Percentiles rank a stretch among this genome's conserved stretches.
phyloP scores from a whole-genome alignment of 2,797 vertebrate genomes.

The Champsocephalus gunnari region DNA sequence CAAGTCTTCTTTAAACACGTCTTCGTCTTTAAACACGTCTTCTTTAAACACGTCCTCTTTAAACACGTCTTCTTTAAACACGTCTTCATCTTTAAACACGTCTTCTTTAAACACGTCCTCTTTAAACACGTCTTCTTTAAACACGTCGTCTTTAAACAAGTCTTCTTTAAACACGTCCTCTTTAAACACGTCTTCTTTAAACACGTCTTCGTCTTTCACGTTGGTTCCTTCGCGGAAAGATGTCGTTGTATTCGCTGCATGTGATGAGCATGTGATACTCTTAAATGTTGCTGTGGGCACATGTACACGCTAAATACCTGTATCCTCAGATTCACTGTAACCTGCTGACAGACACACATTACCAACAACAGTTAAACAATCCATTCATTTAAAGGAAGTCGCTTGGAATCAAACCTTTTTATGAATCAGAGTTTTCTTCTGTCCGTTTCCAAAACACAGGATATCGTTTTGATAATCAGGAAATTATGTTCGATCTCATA shows the following conservation, averaged over 20 bases:
- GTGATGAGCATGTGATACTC: neutral
- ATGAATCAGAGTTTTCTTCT: neutral
- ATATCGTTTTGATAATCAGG: neutral
- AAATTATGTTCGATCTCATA: too few species aligned
- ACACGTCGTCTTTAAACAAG: too few species aligned
- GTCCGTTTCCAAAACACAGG: neutral
- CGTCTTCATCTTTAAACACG: neutral
- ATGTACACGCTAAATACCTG: neutral
- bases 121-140: neutral
- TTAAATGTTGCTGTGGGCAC: neutral
- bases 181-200: neutral
- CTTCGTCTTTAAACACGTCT: neutral
- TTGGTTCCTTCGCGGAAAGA: constrained; percentile 13
- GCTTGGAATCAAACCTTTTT: neutral
- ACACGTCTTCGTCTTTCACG: neutral
- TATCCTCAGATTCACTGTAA: neutral
- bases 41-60: too few species aligned
- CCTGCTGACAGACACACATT: too few species aligned
- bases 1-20: neutral
- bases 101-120: neutral
- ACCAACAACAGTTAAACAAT: too few species aligned
- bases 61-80: neutral
- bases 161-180: neutral
- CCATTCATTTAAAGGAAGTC: neutral
- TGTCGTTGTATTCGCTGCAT: constrained; percentile 26